phyloP scores from a whole-genome alignment of 2,888 invertebrate species.

The Eilema griseolum region DNA sequence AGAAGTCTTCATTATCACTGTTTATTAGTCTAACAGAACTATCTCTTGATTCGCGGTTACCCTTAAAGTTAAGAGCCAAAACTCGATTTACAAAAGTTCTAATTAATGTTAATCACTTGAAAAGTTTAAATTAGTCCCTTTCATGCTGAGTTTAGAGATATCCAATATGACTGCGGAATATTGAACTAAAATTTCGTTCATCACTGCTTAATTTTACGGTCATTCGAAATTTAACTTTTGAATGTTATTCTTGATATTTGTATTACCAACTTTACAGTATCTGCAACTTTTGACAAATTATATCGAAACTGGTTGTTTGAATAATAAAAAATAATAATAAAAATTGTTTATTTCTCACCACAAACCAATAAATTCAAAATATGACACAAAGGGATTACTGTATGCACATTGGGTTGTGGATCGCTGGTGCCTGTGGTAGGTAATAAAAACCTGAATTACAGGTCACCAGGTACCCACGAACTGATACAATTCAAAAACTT shows the following conservation, averaged over 20 bases:
- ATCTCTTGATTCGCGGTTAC: slow-evolving; percentile 1
- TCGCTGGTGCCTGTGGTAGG: too few species aligned
- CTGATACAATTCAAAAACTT: too few species aligned
- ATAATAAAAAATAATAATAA: too few species aligned
- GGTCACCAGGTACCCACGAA: too few species aligned
- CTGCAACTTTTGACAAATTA: background rate
- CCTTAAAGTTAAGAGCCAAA: background rate
- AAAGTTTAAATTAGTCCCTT: slow-evolving; percentile 10
- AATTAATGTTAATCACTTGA: slow-evolving; percentile 14
- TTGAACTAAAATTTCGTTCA: slow-evolving; percentile 6
- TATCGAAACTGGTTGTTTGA: background rate
- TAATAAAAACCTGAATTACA: too few species aligned
- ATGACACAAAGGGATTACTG: too few species aligned
- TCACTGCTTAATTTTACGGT: background rate
- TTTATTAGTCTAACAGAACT: slow-evolving; percentile 4
- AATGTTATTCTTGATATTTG: background rate
- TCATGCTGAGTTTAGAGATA: background rate
- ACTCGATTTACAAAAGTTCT: slow-evolving; percentile 12
- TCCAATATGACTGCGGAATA: slow-evolving; percentile 10
- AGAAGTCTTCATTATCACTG: background rate
- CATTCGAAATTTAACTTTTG: background rate
- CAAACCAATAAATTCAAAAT: too few species aligned
- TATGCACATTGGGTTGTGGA: too few species aligned
- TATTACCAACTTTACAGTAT: background rate
- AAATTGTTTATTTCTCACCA: too few species aligned